Evolutionary conservation across 1,140 invertebrate species (phyloP).

Genomic region (Aphaenogaster ashmeadi): DNA sequence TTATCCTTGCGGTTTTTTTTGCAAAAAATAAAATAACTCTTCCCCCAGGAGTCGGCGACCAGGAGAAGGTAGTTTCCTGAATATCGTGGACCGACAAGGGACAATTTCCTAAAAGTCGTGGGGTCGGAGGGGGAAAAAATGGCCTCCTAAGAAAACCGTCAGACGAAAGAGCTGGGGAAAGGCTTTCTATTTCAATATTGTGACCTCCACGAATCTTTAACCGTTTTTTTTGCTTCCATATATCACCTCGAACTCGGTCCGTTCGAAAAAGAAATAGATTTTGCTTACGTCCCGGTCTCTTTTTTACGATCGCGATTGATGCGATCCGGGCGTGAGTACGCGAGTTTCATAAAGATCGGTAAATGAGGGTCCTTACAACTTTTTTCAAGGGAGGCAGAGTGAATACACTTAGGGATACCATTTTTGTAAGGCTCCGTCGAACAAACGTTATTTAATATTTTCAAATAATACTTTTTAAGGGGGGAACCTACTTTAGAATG

Average conservation of each 20-base stretch:
- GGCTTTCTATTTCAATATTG: conserved; percentile 23
- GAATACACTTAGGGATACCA: too few relatives aligned
- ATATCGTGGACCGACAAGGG: not conserved
- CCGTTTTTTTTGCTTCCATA: not conserved
- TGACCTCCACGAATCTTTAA: not conserved
- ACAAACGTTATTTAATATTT: too few relatives aligned
- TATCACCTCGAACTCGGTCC: not conserved
- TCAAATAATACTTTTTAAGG: too few relatives aligned
- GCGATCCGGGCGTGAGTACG: not conserved
- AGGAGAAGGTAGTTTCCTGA: not conserved
- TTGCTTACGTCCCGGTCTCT: not conserved
- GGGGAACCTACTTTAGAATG: too few relatives aligned
- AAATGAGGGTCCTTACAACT: not conserved
- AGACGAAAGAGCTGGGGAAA: not conserved
- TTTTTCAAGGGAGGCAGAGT: too few relatives aligned
- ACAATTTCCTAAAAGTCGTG: not conserved
- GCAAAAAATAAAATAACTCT: not conserved
- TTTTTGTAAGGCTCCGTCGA: too few relatives aligned
- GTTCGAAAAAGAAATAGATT: not conserved
- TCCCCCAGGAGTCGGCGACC: not conserved
- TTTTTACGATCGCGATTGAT: not conserved
- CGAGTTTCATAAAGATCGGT: not conserved
- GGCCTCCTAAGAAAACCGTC: not conserved
- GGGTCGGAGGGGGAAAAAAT: not conserved
- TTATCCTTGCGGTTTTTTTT: conserved; percentile 5